Evolutionary conservation across 1,140 invertebrate genomes (phyloP).

Genomic region (Nylanderia fulva): DNA sequence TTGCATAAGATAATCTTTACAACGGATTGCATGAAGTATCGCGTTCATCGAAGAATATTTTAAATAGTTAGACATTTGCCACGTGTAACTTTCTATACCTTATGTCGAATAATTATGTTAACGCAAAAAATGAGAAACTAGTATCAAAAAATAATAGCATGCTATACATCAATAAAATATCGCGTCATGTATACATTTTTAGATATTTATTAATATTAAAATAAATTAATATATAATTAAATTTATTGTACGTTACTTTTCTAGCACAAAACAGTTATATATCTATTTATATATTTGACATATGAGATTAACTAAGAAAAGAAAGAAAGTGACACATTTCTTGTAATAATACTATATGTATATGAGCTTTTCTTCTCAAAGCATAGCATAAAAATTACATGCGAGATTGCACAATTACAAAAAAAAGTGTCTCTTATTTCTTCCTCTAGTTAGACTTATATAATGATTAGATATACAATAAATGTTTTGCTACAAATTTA

Average conservation of each 20-base stretch:
- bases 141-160: neutral
- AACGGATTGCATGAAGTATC: slow-evolving; percentile 28
- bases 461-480: neutral
- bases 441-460: neutral
- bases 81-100: slow-evolving; percentile 43
- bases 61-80: slow-evolving; percentile 57
- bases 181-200: neutral
- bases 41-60: slow-evolving; percentile 49
- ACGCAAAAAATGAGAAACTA: slow-evolving; percentile 46
- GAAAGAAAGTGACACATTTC: neutral
- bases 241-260: too few relatives aligned
- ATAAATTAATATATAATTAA: too few relatives aligned
- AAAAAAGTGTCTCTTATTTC: neutral
- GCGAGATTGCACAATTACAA: slow-evolving; percentile 13
- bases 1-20: slow-evolving; percentile 47
- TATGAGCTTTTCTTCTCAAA: neutral
- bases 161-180: neutral
- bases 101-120: slow-evolving; percentile 36
- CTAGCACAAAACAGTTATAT: neutral
- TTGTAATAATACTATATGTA: neutral
- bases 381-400: neutral
- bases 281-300: neutral
- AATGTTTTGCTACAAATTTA: neutral
- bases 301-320: neutral
- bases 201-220: too few relatives aligned